A percentile compares a stretch with the other conserved stretches of the same genome.
phyloP scores from a whole-genome alignment of 2,888 invertebrate species.

The Spodoptera picta region DNA sequence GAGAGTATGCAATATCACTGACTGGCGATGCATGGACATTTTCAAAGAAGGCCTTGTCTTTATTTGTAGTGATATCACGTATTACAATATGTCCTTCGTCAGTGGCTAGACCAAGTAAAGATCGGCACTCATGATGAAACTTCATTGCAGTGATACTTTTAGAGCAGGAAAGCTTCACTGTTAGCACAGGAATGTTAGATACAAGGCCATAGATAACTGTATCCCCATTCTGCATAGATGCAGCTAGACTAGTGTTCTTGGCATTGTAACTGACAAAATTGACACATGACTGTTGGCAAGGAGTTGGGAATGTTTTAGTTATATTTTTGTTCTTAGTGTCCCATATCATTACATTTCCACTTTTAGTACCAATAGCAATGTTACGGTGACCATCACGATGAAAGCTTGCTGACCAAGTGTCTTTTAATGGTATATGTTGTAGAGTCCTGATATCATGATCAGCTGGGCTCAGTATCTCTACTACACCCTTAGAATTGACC shows the following conservation, averaged over 20 bases:
- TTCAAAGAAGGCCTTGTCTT: constrained; percentile 83
- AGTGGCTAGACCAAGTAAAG: constrained; percentile 83
- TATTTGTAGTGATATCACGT: constrained; percentile 81
- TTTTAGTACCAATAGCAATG: constrained; percentile 82
- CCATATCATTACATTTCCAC: constrained; percentile 85
- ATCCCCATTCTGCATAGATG: constrained; percentile 84
- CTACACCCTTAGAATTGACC: constrained; percentile 82
- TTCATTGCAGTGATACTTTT: constrained; percentile 84
- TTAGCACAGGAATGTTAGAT: constrained; percentile 82
- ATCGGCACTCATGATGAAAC: constrained; percentile 83
- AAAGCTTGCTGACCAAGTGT: constrained; percentile 84
- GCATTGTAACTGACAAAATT: constrained; percentile 83
- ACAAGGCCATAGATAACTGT: constrained; percentile 85
- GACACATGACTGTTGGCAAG: constrained; percentile 76
- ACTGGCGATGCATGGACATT: constrained; percentile 88
- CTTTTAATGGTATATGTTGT: constrained; percentile 83
- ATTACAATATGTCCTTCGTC: constrained; percentile 85
- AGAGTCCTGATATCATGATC: constrained; percentile 82
- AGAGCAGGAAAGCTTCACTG: constrained; percentile 78
- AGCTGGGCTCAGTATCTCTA: constrained; percentile 81
- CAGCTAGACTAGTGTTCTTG: constrained; percentile 84
- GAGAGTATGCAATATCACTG: constrained; percentile 88
- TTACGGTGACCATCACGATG: constrained; percentile 84
- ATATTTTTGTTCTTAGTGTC: constrained; percentile 83
- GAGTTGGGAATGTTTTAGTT: constrained; percentile 82